Base-by-base conservation (phyloP, 2,888 invertebrate species). In the Meteorus cinctellus region DNA sequence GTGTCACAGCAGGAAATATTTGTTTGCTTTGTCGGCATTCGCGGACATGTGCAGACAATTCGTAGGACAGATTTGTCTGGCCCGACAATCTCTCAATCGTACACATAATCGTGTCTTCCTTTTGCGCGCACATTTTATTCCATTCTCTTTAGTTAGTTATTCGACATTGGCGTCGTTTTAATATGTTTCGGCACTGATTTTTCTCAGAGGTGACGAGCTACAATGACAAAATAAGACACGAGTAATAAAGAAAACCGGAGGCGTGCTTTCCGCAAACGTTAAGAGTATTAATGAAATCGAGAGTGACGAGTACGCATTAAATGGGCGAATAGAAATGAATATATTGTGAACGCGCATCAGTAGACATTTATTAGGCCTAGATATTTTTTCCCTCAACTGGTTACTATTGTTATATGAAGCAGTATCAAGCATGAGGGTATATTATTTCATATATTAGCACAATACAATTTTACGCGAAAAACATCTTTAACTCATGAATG, bases 41-140 rank as follows among this genome's bases (percentile, higher is more conserved):
- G 81, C 79, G 85, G 83, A 85, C 89, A 89, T 89, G 89, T 88
- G 89, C 87, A 85, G 84, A 89, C 89, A 89, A 89, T 89, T 84
- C 88, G 79, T 77, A 81, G 84, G 86, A 86, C 86, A 89, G 89
- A 89, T 89, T 89, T 89, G 86, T 83, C 86, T 83, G 80, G 79
- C 31, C 78, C 75, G 82, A 82, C 78, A 81, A 82, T 83, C 82
- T 83, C 80, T 81, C 81, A 75, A 79, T 78, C 80, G 68, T 77
- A 78, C 78, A 78, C 81, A 83, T 84, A 84, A 85, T 85, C 84
- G 82, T 76, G 68, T 74, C 79, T 75, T 72, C 70, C 76, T 69
- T 65, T 72, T 72, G 19, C 55, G 19, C 19, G n/a, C 19, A 55
- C 19, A 45, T 55, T 24, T 24, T n/a, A 55, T 55, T 55, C 19